Conservation (phyloP, 1,140 invertebrate genomes). For the Scaptomyza hsui region DNA sequence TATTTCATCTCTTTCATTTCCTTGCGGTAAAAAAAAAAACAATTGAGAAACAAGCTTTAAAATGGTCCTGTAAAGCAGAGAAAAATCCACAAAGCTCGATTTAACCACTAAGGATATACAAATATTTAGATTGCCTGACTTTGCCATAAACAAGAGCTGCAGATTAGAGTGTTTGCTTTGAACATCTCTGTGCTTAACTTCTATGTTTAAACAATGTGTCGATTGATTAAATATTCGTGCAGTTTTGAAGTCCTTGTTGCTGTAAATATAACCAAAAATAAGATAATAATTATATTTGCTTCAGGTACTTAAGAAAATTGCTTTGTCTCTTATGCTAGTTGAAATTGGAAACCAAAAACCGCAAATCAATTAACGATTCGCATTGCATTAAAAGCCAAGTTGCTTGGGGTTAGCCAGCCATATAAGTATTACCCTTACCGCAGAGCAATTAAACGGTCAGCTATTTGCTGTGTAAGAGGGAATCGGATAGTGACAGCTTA, state of each 20-base stretch:
- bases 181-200: too few relatives aligned
- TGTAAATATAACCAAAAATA: constrained; percentile 17
- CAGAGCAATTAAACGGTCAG: constrained; percentile 25
- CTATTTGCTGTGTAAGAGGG: too few relatives aligned
- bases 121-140: constrained; percentile 10
- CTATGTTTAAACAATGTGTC: neutral
- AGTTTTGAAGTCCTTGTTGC: too few relatives aligned
- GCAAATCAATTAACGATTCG: constrained; percentile 58
- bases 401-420: constrained; percentile 4
- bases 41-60: too few relatives aligned
- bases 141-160: neutral
- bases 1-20: too few relatives aligned
- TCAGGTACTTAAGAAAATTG: constrained; percentile 4
- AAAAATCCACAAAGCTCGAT: neutral
- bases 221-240: too few relatives aligned
- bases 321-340: neutral
- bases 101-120: neutral
- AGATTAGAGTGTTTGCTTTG: neutral
- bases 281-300: neutral
- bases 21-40: too few relatives aligned
- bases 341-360: constrained; percentile 35
- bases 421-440: constrained; percentile 5
- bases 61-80: too few relatives aligned
- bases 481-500: constrained; percentile 28
- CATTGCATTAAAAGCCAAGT: neutral